phyloP scores from a whole-genome alignment of 2,113 vertebrate species.

The Channa argus region DNA sequence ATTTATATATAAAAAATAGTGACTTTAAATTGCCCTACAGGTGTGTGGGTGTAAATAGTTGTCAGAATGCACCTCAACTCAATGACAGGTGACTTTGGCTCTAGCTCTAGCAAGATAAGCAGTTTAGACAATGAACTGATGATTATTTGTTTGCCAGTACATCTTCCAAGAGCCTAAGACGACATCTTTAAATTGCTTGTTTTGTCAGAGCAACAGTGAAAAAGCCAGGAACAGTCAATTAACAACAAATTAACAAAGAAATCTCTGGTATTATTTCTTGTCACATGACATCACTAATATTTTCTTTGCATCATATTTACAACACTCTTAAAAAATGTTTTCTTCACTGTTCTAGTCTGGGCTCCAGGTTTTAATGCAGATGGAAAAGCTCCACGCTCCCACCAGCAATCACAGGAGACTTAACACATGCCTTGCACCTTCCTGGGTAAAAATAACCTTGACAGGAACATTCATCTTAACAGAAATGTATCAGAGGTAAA shows the following conservation, averaged over 20 bases:
- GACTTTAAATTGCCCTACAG: no score
- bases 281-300: not conserved
- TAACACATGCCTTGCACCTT: slow-evolving; percentile 65
- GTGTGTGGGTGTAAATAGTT: no score
- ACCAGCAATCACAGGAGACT: slow-evolving; percentile 52
- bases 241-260: not conserved
- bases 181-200: not conserved
- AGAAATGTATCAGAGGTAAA: slow-evolving; percentile 49
- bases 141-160: no score
- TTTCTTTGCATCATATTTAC: not conserved
- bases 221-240: not conserved
- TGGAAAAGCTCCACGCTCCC: slow-evolving; percentile 42
- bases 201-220: not conserved
- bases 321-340: not conserved
- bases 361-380: slow-evolving; percentile 39
- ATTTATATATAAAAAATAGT: no score
- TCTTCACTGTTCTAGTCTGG: not conserved
- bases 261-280: not conserved
- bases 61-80: no score
- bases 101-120: no score
- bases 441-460: slow-evolving; percentile 75
- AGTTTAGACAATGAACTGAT: no score
- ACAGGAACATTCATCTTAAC: slow-evolving; percentile 72
- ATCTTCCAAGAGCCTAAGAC: no score
- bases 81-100: no score